phyloP scores from a whole-genome alignment of 2,797 vertebrate species.

The Capromys pilorides region DNA sequence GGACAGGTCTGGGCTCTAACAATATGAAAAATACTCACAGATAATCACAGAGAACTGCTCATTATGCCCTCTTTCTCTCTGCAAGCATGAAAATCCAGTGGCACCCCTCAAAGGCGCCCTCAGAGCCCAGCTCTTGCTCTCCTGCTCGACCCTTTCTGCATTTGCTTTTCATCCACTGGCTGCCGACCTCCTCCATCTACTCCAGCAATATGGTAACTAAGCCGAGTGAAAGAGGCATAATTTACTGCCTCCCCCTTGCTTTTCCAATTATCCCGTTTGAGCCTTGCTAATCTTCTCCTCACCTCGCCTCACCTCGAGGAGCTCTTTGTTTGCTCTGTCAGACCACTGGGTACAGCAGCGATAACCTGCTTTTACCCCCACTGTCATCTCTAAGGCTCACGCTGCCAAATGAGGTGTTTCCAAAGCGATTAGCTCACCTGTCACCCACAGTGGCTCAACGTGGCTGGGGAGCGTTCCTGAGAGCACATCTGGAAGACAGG shows the following conservation, averaged over 20 bases:
- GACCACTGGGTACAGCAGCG: background rate
- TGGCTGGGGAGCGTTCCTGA: background rate
- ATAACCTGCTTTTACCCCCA: background rate
- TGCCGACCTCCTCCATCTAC: conserved; percentile 3
- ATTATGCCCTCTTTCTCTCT: background rate
- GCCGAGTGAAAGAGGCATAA: conserved; percentile 6
- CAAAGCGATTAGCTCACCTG: background rate
- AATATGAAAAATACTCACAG: background rate
- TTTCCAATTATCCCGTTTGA: conserved; percentile 52
- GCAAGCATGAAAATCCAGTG: background rate
- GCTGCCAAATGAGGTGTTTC: background rate
- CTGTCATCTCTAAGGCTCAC: background rate
- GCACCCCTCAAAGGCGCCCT: background rate
- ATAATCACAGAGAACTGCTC: background rate
- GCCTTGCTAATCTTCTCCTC: conserved; percentile 27
- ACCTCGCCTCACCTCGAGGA: conserved; percentile 14
- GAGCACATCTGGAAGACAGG: background rate
- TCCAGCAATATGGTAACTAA: background rate
- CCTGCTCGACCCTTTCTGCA: background rate
- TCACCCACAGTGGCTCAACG: background rate
- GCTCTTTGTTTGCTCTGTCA: background rate
- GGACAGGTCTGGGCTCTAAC: background rate
- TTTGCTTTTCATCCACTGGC: background rate
- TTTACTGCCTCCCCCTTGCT: conserved; percentile 18
- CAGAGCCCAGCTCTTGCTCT: background rate